phyloP scores from a whole-genome alignment of 92 coral and sea anemone genomes.

The Anthopleura xanthogrammica region DNA sequence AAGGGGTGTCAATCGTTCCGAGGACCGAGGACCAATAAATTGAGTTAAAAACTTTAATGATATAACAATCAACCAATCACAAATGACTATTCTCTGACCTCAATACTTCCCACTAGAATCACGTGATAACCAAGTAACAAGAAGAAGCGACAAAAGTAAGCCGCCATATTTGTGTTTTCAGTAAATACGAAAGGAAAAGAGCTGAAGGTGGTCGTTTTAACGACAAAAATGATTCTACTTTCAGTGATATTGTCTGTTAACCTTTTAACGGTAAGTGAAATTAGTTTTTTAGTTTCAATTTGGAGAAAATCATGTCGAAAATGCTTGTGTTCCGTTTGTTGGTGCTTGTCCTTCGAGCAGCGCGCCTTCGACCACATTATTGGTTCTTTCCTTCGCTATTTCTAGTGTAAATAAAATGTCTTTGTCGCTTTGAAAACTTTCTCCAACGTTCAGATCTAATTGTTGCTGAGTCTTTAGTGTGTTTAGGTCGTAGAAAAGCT shows the following conservation, averaged over 20 bases:
- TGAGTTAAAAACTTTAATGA: not conserved
- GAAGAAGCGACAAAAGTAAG: not conserved
- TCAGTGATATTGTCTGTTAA: conserved; percentile 20
- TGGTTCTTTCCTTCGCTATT: not conserved
- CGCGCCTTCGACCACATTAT: not conserved
- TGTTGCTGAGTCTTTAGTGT: not conserved
- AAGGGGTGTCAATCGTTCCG: not conserved
- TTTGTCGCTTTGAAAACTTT: conserved; percentile 1
- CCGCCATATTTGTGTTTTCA: conserved; percentile 41
- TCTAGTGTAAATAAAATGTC: not conserved
- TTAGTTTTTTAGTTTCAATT: not conserved
- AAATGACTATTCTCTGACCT: conserved; percentile 26
- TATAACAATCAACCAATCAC: conserved; percentile 23
- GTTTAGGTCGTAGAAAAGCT: not conserved
- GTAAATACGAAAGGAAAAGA: conserved; percentile 5
- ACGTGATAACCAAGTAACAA: conserved; percentile 19
- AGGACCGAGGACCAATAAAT: conserved; percentile 22
- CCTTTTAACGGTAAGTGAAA: conserved; percentile 1
- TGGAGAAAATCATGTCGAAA: not conserved
- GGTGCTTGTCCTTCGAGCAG: not conserved
- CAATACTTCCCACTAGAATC: conserved; percentile 35
- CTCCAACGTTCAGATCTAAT: not conserved
- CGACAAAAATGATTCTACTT: conserved; percentile 18
- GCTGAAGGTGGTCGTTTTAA: conserved; percentile 17
- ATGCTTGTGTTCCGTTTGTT: not conserved